Percentiles rank a stretch among this genome's conserved stretches.
phyloP scores from a whole-genome alignment of 1,140 invertebrate genomes.

The Sweltsa coloradensis region DNA sequence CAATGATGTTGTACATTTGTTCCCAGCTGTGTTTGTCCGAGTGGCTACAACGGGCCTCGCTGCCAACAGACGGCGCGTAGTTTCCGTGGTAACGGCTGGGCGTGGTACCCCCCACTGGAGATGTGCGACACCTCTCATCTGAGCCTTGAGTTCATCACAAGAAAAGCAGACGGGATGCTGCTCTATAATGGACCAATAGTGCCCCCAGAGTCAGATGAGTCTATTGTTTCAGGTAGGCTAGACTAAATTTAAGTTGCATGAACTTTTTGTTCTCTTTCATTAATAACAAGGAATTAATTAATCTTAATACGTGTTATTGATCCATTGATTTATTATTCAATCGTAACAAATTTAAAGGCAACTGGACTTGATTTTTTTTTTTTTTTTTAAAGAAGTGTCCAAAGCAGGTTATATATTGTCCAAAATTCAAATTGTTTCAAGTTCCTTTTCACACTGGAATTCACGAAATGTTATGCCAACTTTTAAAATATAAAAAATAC shows the following conservation, averaged over 20 bases:
- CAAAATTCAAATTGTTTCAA: too few species aligned
- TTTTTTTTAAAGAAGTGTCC: too few species aligned
- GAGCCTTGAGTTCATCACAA: conserved; percentile 89
- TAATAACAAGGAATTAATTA: too few species aligned
- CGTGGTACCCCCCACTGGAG: conserved; percentile 89
- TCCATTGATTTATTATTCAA: too few species aligned
- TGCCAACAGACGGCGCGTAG: conserved; percentile 92
- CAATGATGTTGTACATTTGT: conserved; percentile 9
- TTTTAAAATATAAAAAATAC: too few species aligned
- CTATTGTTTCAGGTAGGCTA: conserved; percentile 57
- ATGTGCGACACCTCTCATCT: conserved; percentile 93
- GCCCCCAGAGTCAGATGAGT: conserved; percentile 76
- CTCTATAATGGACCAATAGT: conserved; percentile 95
- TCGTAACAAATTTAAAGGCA: too few species aligned
- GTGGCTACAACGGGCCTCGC: conserved; percentile 83
- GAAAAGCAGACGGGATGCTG: conserved; percentile 79
- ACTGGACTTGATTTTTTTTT: too few species aligned
- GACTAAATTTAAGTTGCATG: conserved; percentile 5
- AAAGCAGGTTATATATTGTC: too few species aligned
- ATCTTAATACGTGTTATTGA: too few species aligned
- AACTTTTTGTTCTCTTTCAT: too few species aligned
- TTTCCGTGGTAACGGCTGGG: conserved; percentile 86
- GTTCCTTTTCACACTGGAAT: too few species aligned
- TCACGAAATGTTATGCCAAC: too few species aligned
- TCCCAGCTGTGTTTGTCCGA: conserved; percentile 70